These are phyloP conservation scores for Chamaedrilus cognettii DNA, from an alignment of 2,888 invertebrate genomes.

Conservation along the genomic window DNA sequence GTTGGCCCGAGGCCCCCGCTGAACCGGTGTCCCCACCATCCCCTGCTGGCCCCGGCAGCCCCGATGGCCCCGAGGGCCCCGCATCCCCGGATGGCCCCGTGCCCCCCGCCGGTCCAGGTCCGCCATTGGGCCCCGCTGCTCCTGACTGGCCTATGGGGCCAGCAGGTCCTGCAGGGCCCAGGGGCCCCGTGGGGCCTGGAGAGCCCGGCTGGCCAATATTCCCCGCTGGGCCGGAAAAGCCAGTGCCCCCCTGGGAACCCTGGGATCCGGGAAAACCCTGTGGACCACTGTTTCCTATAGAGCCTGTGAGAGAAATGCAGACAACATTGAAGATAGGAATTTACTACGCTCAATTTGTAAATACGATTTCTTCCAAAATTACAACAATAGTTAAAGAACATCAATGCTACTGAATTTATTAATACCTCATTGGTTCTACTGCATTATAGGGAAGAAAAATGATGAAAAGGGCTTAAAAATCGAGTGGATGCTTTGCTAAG, in stretches of 20 bases:
- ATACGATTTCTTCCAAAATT: too few species aligned
- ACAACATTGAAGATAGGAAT: too few species aligned
- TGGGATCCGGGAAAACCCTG: neutral
- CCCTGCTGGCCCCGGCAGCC: neutral
- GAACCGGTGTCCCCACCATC: neutral
- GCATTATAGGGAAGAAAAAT: too few species aligned
- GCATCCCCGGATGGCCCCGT: slow-evolving; percentile 26
- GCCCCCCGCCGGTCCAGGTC: slow-evolving; percentile 23
- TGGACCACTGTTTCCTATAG: too few species aligned
- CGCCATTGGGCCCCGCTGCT: slow-evolving; percentile 22
- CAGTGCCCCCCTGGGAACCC: slow-evolving; percentile 20
- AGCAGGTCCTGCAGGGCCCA: slow-evolving; percentile 20
- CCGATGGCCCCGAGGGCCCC: slow-evolving; percentile 15
- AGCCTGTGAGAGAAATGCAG: too few species aligned
- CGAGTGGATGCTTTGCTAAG: too few species aligned
- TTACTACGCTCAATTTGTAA: too few species aligned
- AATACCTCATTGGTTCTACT: too few species aligned
- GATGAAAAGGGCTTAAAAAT: too few species aligned
- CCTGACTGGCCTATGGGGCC: slow-evolving; percentile 22
- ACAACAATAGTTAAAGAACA: too few species aligned
- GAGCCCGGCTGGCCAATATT: slow-evolving; percentile 10
- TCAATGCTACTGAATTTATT: too few species aligned
- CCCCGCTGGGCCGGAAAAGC: slow-evolving; percentile 22
- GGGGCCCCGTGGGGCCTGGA: slow-evolving; percentile 11
- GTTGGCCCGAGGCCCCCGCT: neutral